A percentile compares a stretch with the other conserved stretches of the same genome.
Evolutionary conservation across 2,888 invertebrate genomes (phyloP).

Genomic region (Isoperla grammatica): DNA sequence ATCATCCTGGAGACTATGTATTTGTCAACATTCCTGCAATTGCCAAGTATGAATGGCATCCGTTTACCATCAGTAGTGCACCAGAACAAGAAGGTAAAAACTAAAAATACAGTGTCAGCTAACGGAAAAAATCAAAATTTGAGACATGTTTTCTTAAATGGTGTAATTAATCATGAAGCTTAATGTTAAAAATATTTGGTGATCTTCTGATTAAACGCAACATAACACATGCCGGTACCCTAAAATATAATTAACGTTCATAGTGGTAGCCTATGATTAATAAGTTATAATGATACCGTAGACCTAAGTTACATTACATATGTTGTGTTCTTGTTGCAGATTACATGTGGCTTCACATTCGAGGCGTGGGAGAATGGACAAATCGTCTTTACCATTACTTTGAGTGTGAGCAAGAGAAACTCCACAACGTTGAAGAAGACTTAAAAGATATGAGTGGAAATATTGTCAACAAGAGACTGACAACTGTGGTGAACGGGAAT

Average conservation of each 20-base stretch:
- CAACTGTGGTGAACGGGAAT: conserved; percentile 19
- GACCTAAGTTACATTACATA: neutral
- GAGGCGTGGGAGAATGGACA: conserved; percentile 93
- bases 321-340: conserved; percentile 48
- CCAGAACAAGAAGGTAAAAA: conserved; percentile 76
- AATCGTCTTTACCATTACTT: conserved; percentile 81
- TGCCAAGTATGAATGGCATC: conserved; percentile 94
- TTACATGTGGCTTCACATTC: conserved; percentile 88
- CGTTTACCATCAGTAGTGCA: conserved; percentile 93
- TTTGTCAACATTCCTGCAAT: conserved; percentile 90
- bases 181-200: too few relatives aligned
- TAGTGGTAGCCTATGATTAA: too few relatives aligned
- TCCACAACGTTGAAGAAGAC: conserved; percentile 59
- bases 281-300: too few relatives aligned
- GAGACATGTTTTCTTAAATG: too few relatives aligned
- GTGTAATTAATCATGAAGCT: too few relatives aligned
- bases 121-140: too few relatives aligned
- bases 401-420: conserved; percentile 69
- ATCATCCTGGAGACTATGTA: conserved; percentile 89
- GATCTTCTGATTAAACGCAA: neutral
- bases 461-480: conserved; percentile 17
- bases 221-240: neutral
- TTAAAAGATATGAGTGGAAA: conserved; percentile 38
- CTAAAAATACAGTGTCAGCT: too few relatives aligned
- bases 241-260: too few relatives aligned